phyloP scores from a whole-genome alignment of 2,888 invertebrate genomes.

The Drosophila recens region DNA sequence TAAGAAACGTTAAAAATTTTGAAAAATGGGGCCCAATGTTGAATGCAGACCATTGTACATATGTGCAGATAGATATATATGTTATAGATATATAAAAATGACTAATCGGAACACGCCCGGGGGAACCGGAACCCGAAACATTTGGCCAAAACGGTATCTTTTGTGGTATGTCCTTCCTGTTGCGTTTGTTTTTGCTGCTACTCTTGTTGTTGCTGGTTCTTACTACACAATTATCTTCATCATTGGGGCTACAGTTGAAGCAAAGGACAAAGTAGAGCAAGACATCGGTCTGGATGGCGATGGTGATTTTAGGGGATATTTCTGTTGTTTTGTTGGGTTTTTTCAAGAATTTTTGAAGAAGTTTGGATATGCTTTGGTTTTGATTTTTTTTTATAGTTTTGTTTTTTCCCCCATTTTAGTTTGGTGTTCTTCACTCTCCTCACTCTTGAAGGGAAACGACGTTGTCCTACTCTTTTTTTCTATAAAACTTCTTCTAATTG shows the following conservation, averaged over 20 bases:
- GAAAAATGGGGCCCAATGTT: slow-evolving; percentile 20
- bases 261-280: slow-evolving; percentile 27
- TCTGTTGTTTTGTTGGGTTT: slow-evolving; percentile 1
- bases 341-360: slow-evolving; percentile 59
- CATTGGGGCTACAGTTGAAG: slow-evolving; percentile 34
- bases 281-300: slow-evolving; percentile 18
- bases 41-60: slow-evolving; percentile 31
- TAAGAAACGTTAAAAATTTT: slow-evolving; percentile 54
- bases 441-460: slow-evolving; percentile 43
- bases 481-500: not conserved
- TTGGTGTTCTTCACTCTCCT: not conserved
- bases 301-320: not conserved
- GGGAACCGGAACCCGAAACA: slow-evolving; percentile 57
- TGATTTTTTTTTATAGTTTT: slow-evolving; percentile 8
- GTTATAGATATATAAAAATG: slow-evolving; percentile 26
- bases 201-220: not conserved
- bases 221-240: not conserved
- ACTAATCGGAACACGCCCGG: slow-evolving; percentile 61
- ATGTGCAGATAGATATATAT: too few relatives aligned
- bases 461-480: slow-evolving; percentile 16
- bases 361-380: slow-evolving; percentile 68
- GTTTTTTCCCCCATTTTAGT: not conserved
- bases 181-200: not conserved
- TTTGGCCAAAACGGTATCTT: slow-evolving; percentile 20
- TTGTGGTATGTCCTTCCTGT: not conserved